Conservation (phyloP, 2,888 invertebrate species). For the Latheticus oryzae region DNA sequence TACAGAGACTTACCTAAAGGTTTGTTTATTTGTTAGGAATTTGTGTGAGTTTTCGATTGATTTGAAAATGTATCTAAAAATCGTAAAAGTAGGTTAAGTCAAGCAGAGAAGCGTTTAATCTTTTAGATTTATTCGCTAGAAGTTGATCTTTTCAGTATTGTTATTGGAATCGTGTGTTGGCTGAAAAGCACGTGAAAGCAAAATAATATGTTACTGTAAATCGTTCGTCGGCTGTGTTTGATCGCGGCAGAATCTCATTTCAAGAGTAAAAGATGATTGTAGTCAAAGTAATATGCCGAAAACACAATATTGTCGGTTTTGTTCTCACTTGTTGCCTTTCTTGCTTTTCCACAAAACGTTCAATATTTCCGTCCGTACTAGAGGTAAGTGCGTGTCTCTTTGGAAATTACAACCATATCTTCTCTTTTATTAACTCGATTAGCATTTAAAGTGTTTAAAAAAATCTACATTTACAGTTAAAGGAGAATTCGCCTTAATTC, state of each 20-base stretch:
- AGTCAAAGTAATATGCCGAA: slow-evolving; percentile 19
- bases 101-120: neutral
- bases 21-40: no score
- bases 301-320: slow-evolving; percentile 12
- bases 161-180: neutral
- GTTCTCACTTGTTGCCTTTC: slow-evolving; percentile 38
- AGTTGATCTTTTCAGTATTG: slow-evolving; percentile 1
- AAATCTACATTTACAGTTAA: slow-evolving; percentile 7
- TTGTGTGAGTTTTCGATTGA: no score
- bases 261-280: slow-evolving; percentile 20
- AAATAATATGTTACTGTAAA: slow-evolving; percentile 21
- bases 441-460: slow-evolving; percentile 28
- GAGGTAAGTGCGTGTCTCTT: slow-evolving; percentile 25
- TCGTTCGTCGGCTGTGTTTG: slow-evolving; percentile 16
- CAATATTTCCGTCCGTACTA: slow-evolving; percentile 11
- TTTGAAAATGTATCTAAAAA: no score
- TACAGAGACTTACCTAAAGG: no score
- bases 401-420: slow-evolving; percentile 19
- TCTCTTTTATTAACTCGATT: slow-evolving; percentile 28
- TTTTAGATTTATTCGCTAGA: slow-evolving; percentile 5
- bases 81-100: neutral
- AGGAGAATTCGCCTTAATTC: slow-evolving; percentile 26
- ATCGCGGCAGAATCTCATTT: slow-evolving; percentile 19
- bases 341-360: slow-evolving; percentile 20
- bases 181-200: no score